Base-by-base conservation (phyloP, 1,140 invertebrate genomes). In the Acromyrmex echinatior region DNA sequence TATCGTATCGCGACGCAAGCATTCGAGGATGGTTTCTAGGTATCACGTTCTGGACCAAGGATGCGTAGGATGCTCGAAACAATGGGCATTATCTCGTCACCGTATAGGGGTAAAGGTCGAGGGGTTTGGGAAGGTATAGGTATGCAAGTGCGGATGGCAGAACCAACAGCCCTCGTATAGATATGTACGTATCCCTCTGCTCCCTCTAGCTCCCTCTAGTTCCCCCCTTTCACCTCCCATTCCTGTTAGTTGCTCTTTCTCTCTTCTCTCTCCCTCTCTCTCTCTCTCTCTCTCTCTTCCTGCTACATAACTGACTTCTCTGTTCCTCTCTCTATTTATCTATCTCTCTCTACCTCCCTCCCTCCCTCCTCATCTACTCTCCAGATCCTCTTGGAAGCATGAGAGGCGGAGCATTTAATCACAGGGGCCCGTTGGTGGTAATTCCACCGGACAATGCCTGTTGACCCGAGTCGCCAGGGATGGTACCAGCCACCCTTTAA, bases 381-480 rank as follows among this genome's bases (percentile, higher is more conserved):
- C 45, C 16, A 53, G 25, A 56, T 81, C 21, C 45, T 76, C 68
- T 56, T 73, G 51, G 60, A 77, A 25, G 14, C 74, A 81, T 51
- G n/a, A 53, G 71, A 60, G 18, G 63, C 70, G 5, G 28, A 63
- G 90, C 93, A 92, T 94, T 93, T 94, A 94, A 94, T 94, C 93
- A 93, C 93, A 87, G 88, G 78, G 84, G 86, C 79, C 81, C 86
- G 89, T 88, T 91, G 86, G 80, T 92, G 90, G 92, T 92, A 93
- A 93, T 91, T 93, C 91, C 92, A 87, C 81, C 82, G 92, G 90
- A 93, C 93, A 93, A 91, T 93, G 92, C 92, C 87, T 90, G 89
- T 91, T 91, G 89, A 91, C 89, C 81, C 71, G 90, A 86, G 85
- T 89, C 80, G 76, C 31, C 56, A n/a, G 87, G 62, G 86, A 88